Evolutionary conservation across 1,140 invertebrate genomes (phyloP).

Genomic region (Diabrotica virgifera): DNA sequence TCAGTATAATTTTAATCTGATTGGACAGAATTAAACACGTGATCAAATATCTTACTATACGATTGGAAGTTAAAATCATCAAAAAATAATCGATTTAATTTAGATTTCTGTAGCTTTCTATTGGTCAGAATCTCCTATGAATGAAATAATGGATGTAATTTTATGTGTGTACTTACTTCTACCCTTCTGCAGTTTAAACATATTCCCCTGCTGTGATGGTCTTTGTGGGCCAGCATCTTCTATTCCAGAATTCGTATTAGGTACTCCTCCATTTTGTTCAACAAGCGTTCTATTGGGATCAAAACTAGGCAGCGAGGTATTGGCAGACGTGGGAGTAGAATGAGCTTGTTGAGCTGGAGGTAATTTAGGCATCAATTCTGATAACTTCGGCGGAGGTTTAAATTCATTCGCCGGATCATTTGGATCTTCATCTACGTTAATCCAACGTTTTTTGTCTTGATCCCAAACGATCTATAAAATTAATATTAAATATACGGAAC

Average conservation of each 20-base stretch:
- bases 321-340: slow-evolving; percentile 19
- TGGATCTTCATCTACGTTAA: slow-evolving; percentile 73
- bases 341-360: slow-evolving; percentile 7
- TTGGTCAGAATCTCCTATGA: no score
- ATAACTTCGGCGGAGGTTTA: slow-evolving; percentile 75
- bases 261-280: background rate
- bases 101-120: no score
- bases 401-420: slow-evolving; percentile 57
- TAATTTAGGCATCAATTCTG: slow-evolving; percentile 52
- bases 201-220: slow-evolving; percentile 58
- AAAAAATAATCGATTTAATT: no score
- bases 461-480: slow-evolving; percentile 85
- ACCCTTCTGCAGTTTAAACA: slow-evolving; percentile 73
- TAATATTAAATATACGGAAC: background rate
- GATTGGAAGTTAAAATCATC: no score
- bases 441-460: slow-evolving; percentile 77
- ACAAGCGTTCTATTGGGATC: slow-evolving; percentile 11
- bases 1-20: no score
- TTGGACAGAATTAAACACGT: no score
- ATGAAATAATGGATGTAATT: no score
- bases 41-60: no score
- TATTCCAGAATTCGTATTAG: background rate
- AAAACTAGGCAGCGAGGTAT: background rate
- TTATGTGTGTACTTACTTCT: slow-evolving; percentile 57
- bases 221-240: slow-evolving; percentile 34